These are phyloP conservation scores for Ochropleura leucogaster DNA, from an alignment of 2,888 invertebrate species.

Conservation along the genomic window DNA sequence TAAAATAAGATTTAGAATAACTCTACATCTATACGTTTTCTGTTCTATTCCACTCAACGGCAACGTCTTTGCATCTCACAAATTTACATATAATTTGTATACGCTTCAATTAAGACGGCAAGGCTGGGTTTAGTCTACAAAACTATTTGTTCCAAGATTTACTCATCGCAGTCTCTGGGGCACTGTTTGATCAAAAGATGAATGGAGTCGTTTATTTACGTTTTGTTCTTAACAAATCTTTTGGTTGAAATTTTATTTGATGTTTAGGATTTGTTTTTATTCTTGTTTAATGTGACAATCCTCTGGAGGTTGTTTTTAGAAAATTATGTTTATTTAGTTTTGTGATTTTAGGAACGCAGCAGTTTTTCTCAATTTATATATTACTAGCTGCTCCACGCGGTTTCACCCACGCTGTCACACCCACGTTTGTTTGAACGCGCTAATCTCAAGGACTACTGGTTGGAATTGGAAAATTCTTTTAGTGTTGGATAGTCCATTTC, in stretches of 20 bases:
- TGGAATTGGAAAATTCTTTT: no score
- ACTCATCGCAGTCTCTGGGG: slow-evolving; percentile 28
- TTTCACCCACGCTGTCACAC: no score
- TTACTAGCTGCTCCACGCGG: no score
- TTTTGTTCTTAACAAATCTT: slow-evolving; percentile 6
- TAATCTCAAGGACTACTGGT: no score
- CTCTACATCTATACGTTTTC: background rate
- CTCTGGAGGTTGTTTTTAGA: background rate
- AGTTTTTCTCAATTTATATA: no score
- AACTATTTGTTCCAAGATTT: slow-evolving; percentile 42
- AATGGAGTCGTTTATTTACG: slow-evolving; percentile 25
- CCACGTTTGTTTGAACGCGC: no score
- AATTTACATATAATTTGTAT: slow-evolving; percentile 31
- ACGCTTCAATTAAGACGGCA: slow-evolving; percentile 44
- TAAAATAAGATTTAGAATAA: background rate
- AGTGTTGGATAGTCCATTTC: no score
- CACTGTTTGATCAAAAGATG: slow-evolving; percentile 39
- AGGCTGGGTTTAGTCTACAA: slow-evolving; percentile 18
- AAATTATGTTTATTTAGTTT: background rate
- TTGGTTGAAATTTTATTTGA: slow-evolving; percentile 10
- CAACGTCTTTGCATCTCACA: background rate
- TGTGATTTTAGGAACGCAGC: background rate
- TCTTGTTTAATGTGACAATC: background rate
- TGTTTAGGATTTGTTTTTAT: slow-evolving; percentile 20
- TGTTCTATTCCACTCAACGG: slow-evolving; percentile 3